These are phyloP conservation scores for Amyelois transitella DNA, from an alignment of 1,140 invertebrate genomes.

Conservation along the genomic window DNA sequence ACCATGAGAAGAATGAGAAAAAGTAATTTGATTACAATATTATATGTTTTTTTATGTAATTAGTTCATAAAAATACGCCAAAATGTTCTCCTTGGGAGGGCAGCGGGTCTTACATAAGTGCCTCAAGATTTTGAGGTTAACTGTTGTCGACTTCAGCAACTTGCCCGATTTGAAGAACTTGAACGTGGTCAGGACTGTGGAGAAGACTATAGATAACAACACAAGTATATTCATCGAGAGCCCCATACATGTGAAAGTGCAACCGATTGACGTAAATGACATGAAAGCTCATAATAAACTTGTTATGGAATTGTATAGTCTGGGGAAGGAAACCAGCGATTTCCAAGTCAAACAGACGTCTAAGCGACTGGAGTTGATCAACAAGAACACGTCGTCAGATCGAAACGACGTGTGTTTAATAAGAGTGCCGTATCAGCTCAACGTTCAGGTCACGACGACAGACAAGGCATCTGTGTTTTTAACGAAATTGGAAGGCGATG, in stretches of 20 bases:
- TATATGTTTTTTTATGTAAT: slow-evolving; percentile 24
- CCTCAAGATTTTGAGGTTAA: slow-evolving; percentile 72
- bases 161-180: slow-evolving; percentile 64
- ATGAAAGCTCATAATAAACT: slow-evolving; percentile 62
- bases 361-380: slow-evolving; percentile 67
- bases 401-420: slow-evolving; percentile 66
- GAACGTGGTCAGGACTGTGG: slow-evolving; percentile 65
- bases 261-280: slow-evolving; percentile 63
- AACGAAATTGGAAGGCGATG: slow-evolving; percentile 58
- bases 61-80: slow-evolving; percentile 17
- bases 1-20: slow-evolving; percentile 19
- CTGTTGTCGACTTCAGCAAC: slow-evolving; percentile 52
- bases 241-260: slow-evolving; percentile 69
- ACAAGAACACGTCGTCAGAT: slow-evolving; percentile 53
- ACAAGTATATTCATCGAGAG: slow-evolving; percentile 70
- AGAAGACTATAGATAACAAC: slow-evolving; percentile 67
- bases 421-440: slow-evolving; percentile 64
- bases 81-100: slow-evolving; percentile 48
- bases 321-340: slow-evolving; percentile 59
- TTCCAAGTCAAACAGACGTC: slow-evolving; percentile 68
- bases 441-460: slow-evolving; percentile 63
- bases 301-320: slow-evolving; percentile 64
- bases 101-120: slow-evolving; percentile 61
- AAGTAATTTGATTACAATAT: slow-evolving; percentile 31
- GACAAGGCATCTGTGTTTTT: slow-evolving; percentile 61